Percentiles rank a stretch among this genome's conserved stretches.
Conservation (phyloP, 2,888 invertebrate genomes). For the Alloplasta piceator region DNA sequence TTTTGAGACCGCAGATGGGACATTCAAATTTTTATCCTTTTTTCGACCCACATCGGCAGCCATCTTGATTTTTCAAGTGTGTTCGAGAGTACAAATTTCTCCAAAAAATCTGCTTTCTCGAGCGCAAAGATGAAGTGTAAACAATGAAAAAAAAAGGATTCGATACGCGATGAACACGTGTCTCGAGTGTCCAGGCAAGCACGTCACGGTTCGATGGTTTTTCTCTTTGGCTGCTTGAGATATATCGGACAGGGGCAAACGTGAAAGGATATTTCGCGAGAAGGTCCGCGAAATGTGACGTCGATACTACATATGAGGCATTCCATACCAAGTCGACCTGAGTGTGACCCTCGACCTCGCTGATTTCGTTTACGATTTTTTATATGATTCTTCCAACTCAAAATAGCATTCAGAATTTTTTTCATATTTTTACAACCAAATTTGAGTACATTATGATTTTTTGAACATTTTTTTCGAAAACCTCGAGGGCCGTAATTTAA, state of each 20-base stretch:
- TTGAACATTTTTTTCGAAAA: no score
- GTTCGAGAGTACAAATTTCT: conserved; percentile 7
- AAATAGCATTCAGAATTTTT: no score
- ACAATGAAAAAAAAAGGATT: conserved; percentile 21
- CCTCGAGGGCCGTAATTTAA: no score
- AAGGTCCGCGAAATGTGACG: conserved; percentile 51
- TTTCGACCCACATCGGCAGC: background rate
- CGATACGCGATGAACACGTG: conserved; percentile 50
- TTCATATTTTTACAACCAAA: no score
- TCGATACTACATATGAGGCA: no score
- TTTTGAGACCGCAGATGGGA: no score
- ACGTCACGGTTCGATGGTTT: conserved; percentile 58
- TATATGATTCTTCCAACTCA: no score
- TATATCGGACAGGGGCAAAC: conserved; percentile 49
- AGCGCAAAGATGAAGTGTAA: conserved; percentile 17
- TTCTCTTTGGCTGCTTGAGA: conserved; percentile 27
- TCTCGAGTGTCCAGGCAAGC: conserved; percentile 62
- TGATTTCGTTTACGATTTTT: no score
- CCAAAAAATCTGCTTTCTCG: conserved; percentile 21
- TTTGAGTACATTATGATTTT: no score
- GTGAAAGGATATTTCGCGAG: conserved; percentile 50
- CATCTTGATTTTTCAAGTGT: background rate
- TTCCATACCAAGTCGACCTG: no score
- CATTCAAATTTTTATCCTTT: background rate
- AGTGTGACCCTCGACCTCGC: no score